Conservation (phyloP, 1,140 invertebrate genomes). For the Drosophila yakuba region DNA sequence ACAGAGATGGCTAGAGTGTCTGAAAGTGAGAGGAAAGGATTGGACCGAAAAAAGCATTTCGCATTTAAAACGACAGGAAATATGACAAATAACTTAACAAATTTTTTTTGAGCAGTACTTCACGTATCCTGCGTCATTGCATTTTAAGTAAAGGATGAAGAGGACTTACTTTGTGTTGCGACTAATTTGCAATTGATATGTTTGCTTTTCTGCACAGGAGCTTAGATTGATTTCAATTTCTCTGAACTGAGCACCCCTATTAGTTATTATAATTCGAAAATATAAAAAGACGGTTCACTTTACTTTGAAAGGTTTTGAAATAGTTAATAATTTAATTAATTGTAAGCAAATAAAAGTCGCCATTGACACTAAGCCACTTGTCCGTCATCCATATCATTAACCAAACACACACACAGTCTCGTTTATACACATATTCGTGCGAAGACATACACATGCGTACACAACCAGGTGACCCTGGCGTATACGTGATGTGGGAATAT, state of each 20-base stretch:
- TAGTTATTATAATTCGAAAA: too few relatives aligned
- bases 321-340: neutral
- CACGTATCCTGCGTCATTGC: neutral
- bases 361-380: conserved; percentile 21
- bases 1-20: neutral
- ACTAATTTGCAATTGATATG: neutral
- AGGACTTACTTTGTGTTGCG: neutral
- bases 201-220: too few relatives aligned
- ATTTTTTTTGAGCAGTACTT: conserved; percentile 1
- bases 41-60: conserved; percentile 34
- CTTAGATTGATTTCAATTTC: too few relatives aligned
- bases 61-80: conserved; percentile 44
- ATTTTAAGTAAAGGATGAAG: neutral
- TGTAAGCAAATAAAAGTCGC: conserved; percentile 1
- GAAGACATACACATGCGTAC: neutral
- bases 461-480: conserved; percentile 37
- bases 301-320: too few relatives aligned
- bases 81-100: conserved; percentile 56
- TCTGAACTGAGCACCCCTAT: too few relatives aligned
- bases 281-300: too few relatives aligned
- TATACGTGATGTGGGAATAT: conserved; percentile 52
- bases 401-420: neutral
- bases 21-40: neutral
- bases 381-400: conserved; percentile 16
- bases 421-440: too few relatives aligned